A percentile compares a stretch with the other conserved stretches of the same genome.
These are phyloP conservation scores for Orbicella faveolata DNA, from an alignment of 64 coral and sea anemone genomes.

Conservation along the genomic window DNA sequence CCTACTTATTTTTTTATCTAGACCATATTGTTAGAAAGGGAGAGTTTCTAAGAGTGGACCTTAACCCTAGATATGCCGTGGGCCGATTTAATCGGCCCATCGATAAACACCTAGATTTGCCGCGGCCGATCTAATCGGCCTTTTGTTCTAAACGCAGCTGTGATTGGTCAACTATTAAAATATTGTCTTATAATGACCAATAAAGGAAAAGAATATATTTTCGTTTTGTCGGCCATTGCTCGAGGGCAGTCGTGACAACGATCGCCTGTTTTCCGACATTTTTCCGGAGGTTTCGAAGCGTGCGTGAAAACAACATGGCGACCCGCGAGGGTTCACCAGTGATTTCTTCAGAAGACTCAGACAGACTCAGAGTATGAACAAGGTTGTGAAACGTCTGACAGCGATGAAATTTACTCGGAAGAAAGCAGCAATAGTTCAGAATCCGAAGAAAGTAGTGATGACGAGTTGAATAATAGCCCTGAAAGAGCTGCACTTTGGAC, in stretches of 20 bases:
- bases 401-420: slow-evolving; percentile 3
- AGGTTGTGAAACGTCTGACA: slow-evolving; percentile 16
- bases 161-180: background rate
- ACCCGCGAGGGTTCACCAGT: background rate
- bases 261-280: background rate
- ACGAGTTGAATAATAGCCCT: background rate
- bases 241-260: background rate
- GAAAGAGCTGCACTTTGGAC: slow-evolving; percentile 29
- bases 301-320: slow-evolving; percentile 14
- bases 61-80: too few species aligned
- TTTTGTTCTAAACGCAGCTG: too few species aligned
- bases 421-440: slow-evolving; percentile 20
- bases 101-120: too few species aligned
- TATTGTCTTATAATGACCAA: background rate
- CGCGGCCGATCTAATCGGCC: too few species aligned
- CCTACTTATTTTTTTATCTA: too few species aligned
- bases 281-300: background rate
- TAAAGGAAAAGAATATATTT: too few species aligned
- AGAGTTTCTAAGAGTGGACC: too few species aligned
- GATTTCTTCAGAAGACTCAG: slow-evolving; percentile 3
- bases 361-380: slow-evolving; percentile 26
- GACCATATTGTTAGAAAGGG: too few species aligned
- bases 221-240: background rate
- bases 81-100: too few species aligned
- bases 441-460: slow-evolving; percentile 8